A percentile compares a stretch with the other conserved stretches of the same genome.
phyloP scores from a whole-genome alignment of 2,797 vertebrate species.

The Allobates femoralis region DNA sequence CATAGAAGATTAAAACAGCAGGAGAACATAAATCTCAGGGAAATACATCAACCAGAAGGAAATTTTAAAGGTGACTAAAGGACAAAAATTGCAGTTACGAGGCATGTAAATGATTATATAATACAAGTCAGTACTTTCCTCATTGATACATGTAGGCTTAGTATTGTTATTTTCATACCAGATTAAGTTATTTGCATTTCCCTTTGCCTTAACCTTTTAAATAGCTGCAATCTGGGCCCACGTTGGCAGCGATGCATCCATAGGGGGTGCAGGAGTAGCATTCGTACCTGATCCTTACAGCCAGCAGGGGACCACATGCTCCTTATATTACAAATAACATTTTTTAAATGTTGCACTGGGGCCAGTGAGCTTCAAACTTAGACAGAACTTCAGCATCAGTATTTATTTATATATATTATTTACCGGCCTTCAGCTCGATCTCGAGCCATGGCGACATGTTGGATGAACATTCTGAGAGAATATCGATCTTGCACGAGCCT shows the following conservation, averaged over 20 bases:
- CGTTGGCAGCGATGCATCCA: neutral
- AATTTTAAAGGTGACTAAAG: conserved; percentile 36
- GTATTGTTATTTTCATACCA: neutral
- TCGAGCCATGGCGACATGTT: too few species aligned
- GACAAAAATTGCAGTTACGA: conserved; percentile 1
- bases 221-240: neutral
- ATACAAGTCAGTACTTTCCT: neutral
- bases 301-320: too few species aligned
- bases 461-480: too few species aligned
- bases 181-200: neutral
- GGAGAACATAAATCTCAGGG: conserved; percentile 35
- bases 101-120: conserved; percentile 15
- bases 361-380: too few species aligned
- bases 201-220: neutral
- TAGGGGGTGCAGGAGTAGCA: neutral
- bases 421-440: too few species aligned
- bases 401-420: too few species aligned
- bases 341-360: too few species aligned
- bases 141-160: neutral
- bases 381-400: too few species aligned
- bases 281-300: neutral
- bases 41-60: conserved; percentile 29
- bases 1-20: conserved; percentile 48
- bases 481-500: too few species aligned
- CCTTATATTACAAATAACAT: too few species aligned